These are phyloP conservation scores for Sycobia sp. DNA, from an alignment of 1,140 invertebrate species.

Conservation along the genomic window DNA sequence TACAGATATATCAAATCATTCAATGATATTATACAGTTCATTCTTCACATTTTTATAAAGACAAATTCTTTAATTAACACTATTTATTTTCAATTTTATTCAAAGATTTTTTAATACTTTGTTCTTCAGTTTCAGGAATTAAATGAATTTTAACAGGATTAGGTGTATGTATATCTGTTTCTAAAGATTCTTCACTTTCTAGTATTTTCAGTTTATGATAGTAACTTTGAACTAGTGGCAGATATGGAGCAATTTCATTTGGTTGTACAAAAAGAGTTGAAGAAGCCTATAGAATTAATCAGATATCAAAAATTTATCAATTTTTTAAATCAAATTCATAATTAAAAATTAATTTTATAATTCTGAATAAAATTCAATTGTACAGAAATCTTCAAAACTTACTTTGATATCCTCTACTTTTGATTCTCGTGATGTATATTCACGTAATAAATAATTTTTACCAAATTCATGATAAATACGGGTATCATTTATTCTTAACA, in stretches of 20 bases:
- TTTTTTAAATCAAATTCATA: not conserved
- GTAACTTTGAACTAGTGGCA: constrained; percentile 18
- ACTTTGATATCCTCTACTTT: constrained; percentile 68
- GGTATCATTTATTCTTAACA: constrained; percentile 90
- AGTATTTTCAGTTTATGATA: constrained; percentile 24
- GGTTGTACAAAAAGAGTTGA: constrained; percentile 10
- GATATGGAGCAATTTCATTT: constrained; percentile 24
- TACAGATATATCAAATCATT: too few relatives aligned
- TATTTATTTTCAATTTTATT: too few relatives aligned
- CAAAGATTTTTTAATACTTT: not conserved
- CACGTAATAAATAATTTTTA: constrained; percentile 75
- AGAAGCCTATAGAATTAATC: constrained; percentile 11
- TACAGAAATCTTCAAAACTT: constrained; percentile 29
- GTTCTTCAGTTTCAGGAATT: not conserved
- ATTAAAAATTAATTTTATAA: too few relatives aligned
- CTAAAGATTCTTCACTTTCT: not conserved
- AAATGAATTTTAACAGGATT: not conserved
- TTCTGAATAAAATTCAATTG: not conserved
- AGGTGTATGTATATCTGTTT: not conserved
- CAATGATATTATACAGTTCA: too few relatives aligned
- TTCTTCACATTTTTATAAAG: too few relatives aligned
- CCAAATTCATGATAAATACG: constrained; percentile 85
- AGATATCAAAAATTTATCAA: not conserved
- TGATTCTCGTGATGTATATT: constrained; percentile 77
- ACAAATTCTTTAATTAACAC: too few relatives aligned